Evolutionary conservation across 2,888 invertebrate species (phyloP).

Genomic region (Drosophila algonquin): DNA sequence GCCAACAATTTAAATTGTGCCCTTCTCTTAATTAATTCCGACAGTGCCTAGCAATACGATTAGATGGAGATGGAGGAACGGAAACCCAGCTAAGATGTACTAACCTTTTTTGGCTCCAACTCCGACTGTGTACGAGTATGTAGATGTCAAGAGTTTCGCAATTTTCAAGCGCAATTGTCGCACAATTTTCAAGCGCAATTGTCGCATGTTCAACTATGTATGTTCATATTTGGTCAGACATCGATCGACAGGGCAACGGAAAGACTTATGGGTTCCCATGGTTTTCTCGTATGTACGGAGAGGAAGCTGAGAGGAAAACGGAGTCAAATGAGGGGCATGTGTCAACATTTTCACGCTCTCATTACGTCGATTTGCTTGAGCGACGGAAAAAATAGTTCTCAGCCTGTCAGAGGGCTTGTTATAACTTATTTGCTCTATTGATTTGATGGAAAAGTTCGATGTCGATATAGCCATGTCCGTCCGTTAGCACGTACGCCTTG

Average conservation of each 20-base stretch:
- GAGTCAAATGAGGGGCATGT: constrained; percentile 58
- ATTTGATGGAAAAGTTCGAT: no score
- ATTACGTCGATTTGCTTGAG: constrained; percentile 64
- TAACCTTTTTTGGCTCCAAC: constrained; percentile 40
- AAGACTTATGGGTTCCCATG: constrained; percentile 44
- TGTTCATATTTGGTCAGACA: constrained; percentile 60
- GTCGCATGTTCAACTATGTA: constrained; percentile 54
- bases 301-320: constrained; percentile 4
- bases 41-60: constrained; percentile 33
- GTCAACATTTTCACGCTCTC: constrained; percentile 75
- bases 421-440: no score
- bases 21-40: constrained; percentile 61
- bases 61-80: constrained; percentile 24
- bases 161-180: constrained; percentile 59
- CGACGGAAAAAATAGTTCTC: constrained; percentile 37
- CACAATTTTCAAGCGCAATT: constrained; percentile 55
- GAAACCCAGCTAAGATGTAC: constrained; percentile 7
- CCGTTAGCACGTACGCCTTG: no score
- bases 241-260: constrained; percentile 43
- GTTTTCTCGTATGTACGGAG: constrained; percentile 4
- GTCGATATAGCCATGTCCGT: no score
- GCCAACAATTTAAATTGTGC: constrained; percentile 67
- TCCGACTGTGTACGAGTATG: background rate
- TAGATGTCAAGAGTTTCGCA: constrained; percentile 24
- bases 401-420: constrained; percentile 27